Evolutionary conservation across 1,140 invertebrate species (phyloP), one percentile per base, ranked within the genome.

Genomic region (Eriocheir sinensis): DNA sequence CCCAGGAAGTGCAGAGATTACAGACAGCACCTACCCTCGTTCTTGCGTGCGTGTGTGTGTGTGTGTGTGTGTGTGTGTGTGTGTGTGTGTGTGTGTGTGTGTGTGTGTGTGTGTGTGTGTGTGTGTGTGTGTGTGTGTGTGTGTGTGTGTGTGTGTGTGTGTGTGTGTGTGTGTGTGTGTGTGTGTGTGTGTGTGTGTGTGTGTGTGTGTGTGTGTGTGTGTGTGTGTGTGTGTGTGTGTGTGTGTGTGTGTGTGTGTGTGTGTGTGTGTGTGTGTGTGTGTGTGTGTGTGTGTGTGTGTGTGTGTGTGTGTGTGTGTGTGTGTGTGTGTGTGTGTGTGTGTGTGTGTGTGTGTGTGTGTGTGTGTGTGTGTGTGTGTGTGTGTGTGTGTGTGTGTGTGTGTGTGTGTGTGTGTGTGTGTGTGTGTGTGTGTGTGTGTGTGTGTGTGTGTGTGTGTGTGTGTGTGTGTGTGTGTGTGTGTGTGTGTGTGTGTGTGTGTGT

Each of bases 61-160:
- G 34, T 86, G 88, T 3, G 88, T 44, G 41, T 2, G 41, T 48
- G 88, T 40, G 90, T 44, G 60, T 79, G 53, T 60, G n/a, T 60
- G 41, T 72, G 48, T 27, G 21, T 21, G 53, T 91, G 48, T 34
- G 90, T 34, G 81, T 53, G 79, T 40, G 41, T n/a, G 80, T 8
- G 6, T 83, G 81, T 83, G 81, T 83, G 81, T 83, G 81, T 83
- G 81, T 83, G 81, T 83, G 81, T 83, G 81, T 83, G 81, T 83
- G 81, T 83, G 81, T 83, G 81, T 83, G 81, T 83, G 81, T 83
- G 81, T 83, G 81, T 83, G 81, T 83, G 81, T 83, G 81, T 83
- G 81, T 83, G 81, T 83, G 81, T 83, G 81, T 83, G 81, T 83
- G 81, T 83, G 81, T 83, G 81, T 83, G 81, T 83, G 81, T 83